phyloP scores from a whole-genome alignment of 1,140 invertebrate species.

The Drosophila oshimai region DNA sequence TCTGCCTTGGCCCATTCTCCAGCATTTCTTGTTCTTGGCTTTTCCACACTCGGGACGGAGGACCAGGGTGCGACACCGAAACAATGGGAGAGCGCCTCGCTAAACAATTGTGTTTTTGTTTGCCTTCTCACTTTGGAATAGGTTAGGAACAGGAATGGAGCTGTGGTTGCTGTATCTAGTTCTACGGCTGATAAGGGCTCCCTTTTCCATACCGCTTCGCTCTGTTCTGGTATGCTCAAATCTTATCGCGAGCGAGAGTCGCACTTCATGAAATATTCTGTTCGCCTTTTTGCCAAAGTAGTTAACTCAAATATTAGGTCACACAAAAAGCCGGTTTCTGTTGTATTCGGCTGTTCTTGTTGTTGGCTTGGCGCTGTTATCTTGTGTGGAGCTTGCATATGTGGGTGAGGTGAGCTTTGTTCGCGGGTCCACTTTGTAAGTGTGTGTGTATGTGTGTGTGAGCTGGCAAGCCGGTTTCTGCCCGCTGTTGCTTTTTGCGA shows the following conservation, averaged over 20 bases:
- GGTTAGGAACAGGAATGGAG: constrained; percentile 37
- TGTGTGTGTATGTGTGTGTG: constrained; percentile 19
- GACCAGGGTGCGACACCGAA: not conserved
- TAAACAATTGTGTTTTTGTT: constrained; percentile 31
- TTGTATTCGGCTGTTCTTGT: constrained; percentile 23
- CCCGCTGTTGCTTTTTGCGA: constrained; percentile 43
- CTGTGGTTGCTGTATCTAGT: not conserved
- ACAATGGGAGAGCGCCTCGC: constrained; percentile 9
- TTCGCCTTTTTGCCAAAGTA: constrained; percentile 51
- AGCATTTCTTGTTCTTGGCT: constrained; percentile 29
- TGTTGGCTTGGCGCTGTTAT: constrained; percentile 45
- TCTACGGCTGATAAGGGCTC: constrained; percentile 49
- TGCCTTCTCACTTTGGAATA: constrained; percentile 37
- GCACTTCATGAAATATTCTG: constrained; percentile 3
- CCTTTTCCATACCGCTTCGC: constrained; percentile 26
- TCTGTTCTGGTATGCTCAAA: not conserved
- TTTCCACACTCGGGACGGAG: too few relatives aligned
- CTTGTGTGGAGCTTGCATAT: constrained; percentile 52
- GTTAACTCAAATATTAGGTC: constrained; percentile 41
- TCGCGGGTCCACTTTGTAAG: too few relatives aligned
- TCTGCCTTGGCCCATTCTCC: too few relatives aligned
- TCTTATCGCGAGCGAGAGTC: constrained; percentile 8
- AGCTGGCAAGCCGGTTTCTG: constrained; percentile 59
- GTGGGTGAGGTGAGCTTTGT: constrained; percentile 72
- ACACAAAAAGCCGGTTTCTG: constrained; percentile 69